A percentile compares a stretch with the other conserved stretches of the same genome.
Conservation (phyloP, 2,888 invertebrate genomes). For the Thereva unica region DNA sequence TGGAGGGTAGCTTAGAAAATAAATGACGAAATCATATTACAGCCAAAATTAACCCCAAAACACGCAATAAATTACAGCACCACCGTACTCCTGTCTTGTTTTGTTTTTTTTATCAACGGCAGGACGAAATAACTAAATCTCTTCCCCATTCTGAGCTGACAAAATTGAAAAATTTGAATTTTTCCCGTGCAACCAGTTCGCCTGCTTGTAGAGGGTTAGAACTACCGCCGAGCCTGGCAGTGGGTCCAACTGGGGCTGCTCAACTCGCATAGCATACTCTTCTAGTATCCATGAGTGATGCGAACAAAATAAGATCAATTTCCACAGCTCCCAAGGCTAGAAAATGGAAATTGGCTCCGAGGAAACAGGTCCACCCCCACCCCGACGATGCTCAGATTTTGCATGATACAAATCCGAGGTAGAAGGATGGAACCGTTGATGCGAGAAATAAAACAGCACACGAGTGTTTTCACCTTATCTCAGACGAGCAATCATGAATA, state of each 20-base stretch:
- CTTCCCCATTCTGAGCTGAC: conserved; percentile 10
- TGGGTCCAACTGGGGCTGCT: conserved; percentile 9
- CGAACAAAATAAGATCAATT: conserved; percentile 33
- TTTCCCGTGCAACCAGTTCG: neutral
- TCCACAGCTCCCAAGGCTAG: conserved; percentile 26
- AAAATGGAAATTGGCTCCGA: conserved; percentile 25
- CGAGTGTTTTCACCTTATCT: too few relatives aligned
- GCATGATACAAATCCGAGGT: conserved; percentile 23
- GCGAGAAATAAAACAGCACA: neutral
- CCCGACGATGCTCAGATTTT: conserved; percentile 27
- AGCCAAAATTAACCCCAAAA: too few relatives aligned
- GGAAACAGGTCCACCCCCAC: conserved; percentile 8
- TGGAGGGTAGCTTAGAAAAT: too few relatives aligned
- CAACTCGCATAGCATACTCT: conserved; percentile 8
- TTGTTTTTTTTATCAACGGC: conserved; percentile 11
- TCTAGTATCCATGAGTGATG: conserved; percentile 22
- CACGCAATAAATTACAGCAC: too few relatives aligned
- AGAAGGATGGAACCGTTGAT: conserved; percentile 14
- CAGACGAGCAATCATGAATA: too few relatives aligned
- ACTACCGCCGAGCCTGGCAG: neutral
- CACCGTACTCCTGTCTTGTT: conserved; percentile 15
- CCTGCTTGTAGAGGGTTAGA: too few relatives aligned
- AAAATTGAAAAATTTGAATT: conserved; percentile 32
- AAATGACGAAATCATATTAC: too few relatives aligned
- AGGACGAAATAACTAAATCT: conserved; percentile 28